Conservation (phyloP, 2,888 invertebrate genomes). For the Apeira syringaria region DNA sequence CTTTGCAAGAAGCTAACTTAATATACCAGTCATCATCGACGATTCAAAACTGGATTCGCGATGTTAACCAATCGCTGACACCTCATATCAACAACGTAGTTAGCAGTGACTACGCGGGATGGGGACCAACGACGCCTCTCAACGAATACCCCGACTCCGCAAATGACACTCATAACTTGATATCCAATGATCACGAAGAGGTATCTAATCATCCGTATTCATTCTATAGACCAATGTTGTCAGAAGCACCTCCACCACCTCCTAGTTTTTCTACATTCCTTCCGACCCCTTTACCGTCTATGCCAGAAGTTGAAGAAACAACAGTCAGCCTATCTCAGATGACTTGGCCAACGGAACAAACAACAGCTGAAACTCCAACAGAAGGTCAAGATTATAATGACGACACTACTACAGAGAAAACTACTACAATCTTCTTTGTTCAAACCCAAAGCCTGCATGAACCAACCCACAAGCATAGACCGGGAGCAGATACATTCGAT, state of each 20-base stretch:
- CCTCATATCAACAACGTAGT: conserved; percentile 52
- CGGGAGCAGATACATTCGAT: conserved; percentile 55
- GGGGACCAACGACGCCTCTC: conserved; percentile 75
- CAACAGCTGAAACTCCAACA: conserved; percentile 46
- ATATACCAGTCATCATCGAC: conserved; percentile 86
- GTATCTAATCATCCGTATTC: conserved; percentile 54
- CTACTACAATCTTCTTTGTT: conserved; percentile 35
- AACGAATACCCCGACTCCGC: conserved; percentile 49
- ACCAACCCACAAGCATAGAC: conserved; percentile 34
- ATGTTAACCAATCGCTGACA: conserved; percentile 54
- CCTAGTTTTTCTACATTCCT: conserved; percentile 51
- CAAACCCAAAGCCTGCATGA: conserved; percentile 37
- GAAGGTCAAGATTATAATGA: conserved; percentile 45
- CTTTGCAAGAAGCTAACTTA: conserved; percentile 85
- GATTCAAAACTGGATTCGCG: conserved; percentile 70
- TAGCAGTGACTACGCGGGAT: conserved; percentile 75
- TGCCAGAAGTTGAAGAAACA: conserved; percentile 27
- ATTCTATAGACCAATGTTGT: conserved; percentile 67
- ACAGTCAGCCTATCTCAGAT: conserved; percentile 20
- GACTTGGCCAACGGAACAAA: conserved; percentile 46
- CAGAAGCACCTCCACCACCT: conserved; percentile 61
- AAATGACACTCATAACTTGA: conserved; percentile 70
- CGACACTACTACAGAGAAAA: conserved; percentile 52
- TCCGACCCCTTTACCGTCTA: conserved; percentile 60
- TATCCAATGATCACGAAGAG: conserved; percentile 56